Evolutionary conservation across 2,797 vertebrate species (phyloP).

Genomic region (Cossypha dichroa): DNA sequence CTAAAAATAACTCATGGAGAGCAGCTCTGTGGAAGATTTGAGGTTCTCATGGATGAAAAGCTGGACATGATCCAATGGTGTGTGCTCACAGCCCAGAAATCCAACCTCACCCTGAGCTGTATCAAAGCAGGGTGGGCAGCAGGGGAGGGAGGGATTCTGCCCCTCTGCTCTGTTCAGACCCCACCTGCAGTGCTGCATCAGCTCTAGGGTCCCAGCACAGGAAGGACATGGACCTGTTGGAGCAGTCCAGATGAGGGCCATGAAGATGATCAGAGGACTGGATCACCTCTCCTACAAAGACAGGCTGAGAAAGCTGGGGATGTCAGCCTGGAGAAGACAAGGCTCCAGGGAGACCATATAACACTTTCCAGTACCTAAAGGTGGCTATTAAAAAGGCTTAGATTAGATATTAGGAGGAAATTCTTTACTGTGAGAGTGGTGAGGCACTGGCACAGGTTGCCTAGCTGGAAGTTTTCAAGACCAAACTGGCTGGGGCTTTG

Average conservation of each 20-base stretch:
- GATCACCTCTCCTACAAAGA: not conserved
- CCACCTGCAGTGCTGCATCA: accelerated
- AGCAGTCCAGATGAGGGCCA: not conserved
- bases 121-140: accelerated
- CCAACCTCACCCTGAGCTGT: not conserved
- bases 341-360: not conserved
- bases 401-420: not conserved
- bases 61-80: not conserved
- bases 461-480: not conserved
- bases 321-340: not conserved
- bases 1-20: not conserved
- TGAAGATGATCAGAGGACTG: not conserved
- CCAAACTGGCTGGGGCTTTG: not conserved
- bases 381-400: not conserved
- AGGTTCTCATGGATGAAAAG: not conserved
- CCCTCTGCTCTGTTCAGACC: not conserved
- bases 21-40: not conserved
- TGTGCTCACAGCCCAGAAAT: not conserved
- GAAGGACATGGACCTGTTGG: not conserved
- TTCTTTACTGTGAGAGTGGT: not conserved
- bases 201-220: not conserved
- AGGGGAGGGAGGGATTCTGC: not conserved
- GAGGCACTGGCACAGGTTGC: not conserved
- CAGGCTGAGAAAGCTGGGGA: not conserved
- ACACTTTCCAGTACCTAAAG: not conserved